Evolutionary conservation across 64 coral and sea anemone genomes (phyloP).

Genomic region (Montipora capricornis): DNA sequence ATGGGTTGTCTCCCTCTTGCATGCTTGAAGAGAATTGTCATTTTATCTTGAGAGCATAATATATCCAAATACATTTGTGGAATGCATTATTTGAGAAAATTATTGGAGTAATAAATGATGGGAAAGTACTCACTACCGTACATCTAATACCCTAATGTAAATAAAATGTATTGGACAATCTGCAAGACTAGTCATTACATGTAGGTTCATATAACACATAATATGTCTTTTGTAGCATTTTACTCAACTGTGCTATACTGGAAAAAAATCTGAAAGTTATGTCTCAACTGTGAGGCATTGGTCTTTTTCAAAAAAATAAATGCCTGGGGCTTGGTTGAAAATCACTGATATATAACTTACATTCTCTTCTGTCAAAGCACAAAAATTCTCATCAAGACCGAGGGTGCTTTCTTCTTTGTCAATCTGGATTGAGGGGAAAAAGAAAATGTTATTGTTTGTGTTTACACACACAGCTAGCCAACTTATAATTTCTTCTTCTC

Average conservation of each 20-base stretch:
- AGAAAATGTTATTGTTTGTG: constrained; percentile 2
- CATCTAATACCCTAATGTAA: neutral
- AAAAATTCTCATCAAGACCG: neutral
- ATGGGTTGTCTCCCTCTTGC: neutral
- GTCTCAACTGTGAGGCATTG: neutral
- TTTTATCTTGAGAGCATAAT: neutral
- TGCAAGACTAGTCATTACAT: neutral
- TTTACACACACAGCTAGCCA: neutral
- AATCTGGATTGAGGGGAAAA: neutral
- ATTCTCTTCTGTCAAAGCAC: constrained; percentile 1
- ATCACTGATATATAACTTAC: neutral
- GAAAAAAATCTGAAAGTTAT: neutral
- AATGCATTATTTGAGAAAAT: neutral
- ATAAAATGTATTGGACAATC: neutral
- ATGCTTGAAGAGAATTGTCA: neutral
- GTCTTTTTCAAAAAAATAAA: neutral
- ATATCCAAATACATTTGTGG: neutral
- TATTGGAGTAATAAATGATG: neutral
- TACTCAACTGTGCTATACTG: neutral
- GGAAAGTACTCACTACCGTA: neutral
- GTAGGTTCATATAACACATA: neutral
- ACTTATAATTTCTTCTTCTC: neutral
- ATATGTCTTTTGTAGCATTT: neutral
- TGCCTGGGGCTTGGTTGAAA: neutral
- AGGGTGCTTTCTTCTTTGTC: neutral